These are phyloP conservation scores for Silurus aristotelis DNA, from an alignment of 2,797 vertebrate species.

Conservation along the genomic window DNA sequence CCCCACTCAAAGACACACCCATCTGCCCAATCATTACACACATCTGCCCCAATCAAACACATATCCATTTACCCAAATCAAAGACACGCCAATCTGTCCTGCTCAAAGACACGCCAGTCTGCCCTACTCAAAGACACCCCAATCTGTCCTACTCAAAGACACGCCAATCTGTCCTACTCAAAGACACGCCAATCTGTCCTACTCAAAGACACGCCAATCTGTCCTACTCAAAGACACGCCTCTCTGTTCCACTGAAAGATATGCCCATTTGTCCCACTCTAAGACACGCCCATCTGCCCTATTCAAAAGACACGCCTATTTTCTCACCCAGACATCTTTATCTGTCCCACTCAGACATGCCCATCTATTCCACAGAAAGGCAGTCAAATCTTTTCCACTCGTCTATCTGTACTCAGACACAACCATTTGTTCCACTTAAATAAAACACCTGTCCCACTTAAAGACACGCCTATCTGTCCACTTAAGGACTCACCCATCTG, in stretches of 20 bases:
- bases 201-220: background rate
- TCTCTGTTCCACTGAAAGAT: background rate
- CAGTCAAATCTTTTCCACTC: background rate
- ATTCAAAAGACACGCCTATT: no score
- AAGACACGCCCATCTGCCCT: background rate
- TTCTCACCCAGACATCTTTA: background rate
- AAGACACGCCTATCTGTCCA: background rate
- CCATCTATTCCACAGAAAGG: background rate
- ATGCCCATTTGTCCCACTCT: background rate
- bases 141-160: background rate
- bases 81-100: background rate
- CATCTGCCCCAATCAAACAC: background rate
- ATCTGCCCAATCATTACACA: background rate
- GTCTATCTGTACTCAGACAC: background rate
- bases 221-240: background rate
- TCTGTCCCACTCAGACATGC: background rate
- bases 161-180: background rate
- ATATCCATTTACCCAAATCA: background rate
- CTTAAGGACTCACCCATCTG: background rate
- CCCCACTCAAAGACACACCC: background rate
- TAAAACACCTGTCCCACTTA: background rate
- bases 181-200: background rate
- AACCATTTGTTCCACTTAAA: background rate
- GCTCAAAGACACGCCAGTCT: background rate
- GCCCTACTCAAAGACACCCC: background rate